Percentiles rank a stretch among this genome's conserved stretches.
Conservation (phyloP, 1,140 invertebrate species). For the Myzus persicae region DNA sequence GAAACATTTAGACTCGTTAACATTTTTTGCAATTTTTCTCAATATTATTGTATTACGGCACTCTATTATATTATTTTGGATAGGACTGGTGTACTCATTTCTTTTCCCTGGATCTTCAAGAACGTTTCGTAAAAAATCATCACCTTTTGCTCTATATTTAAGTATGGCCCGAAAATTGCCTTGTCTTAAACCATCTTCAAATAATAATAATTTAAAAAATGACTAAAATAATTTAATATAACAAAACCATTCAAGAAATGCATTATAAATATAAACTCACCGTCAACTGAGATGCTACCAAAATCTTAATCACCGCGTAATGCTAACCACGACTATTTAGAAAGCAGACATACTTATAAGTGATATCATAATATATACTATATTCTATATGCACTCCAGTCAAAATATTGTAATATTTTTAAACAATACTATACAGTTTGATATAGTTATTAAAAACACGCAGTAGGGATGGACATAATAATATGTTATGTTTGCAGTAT, state of each 20-base stretch:
- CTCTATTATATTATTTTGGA: not conserved
- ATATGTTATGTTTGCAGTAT: no score
- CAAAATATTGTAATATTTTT: no score
- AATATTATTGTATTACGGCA: not conserved
- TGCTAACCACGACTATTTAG: no score
- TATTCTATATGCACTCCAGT: no score
- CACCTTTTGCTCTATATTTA: conserved; percentile 14
- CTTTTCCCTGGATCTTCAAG: not conserved
- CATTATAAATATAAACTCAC: conserved; percentile 5
- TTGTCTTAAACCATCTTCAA: not conserved
- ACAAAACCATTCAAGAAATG: not conserved
- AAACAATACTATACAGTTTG: no score
- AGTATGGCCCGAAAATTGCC: not conserved
- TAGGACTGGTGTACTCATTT: not conserved
- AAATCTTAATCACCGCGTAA: no score
- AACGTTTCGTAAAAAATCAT: not conserved
- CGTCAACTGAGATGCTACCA: not conserved
- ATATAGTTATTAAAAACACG: no score
- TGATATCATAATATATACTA: no score
- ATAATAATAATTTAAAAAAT: not conserved
- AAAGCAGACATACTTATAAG: no score
- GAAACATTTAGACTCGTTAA: conserved; percentile 58
- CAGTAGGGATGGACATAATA: no score
- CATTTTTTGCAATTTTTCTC: conserved; percentile 1
- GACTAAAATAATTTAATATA: not conserved